A percentile compares a stretch with the other conserved stretches of the same genome.
phyloP scores from a whole-genome alignment of 2,797 vertebrate species.

The Macropodus opercularis region DNA sequence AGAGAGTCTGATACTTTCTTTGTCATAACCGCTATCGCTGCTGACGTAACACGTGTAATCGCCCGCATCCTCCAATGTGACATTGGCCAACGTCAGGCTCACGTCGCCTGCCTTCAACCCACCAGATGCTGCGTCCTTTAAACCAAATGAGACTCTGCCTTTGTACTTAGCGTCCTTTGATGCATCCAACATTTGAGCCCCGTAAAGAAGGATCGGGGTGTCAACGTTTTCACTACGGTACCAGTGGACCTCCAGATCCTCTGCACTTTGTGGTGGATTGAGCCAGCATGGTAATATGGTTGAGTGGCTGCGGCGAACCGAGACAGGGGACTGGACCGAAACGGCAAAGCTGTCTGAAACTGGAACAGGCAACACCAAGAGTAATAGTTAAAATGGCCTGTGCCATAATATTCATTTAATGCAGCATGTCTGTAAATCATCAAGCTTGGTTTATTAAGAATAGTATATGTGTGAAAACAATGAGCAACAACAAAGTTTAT shows the following conservation, averaged over 20 bases:
- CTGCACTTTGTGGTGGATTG: constrained; percentile 44
- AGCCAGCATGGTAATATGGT: constrained; percentile 73
- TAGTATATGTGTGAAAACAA: too few species aligned
- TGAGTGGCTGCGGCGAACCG: not conserved
- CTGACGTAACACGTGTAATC: constrained; percentile 65
- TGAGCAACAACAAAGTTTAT: too few species aligned
- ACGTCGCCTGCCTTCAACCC: constrained; percentile 66
- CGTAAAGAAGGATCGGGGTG: constrained; percentile 34
- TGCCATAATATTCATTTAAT: too few species aligned
- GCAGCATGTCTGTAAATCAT: too few species aligned
- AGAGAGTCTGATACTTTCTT: not conserved
- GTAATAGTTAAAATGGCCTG: accelerated
- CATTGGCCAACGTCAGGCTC: constrained; percentile 60
- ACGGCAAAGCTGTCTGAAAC: constrained; percentile 38
- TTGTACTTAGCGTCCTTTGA: not conserved
- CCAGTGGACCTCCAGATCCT: constrained; percentile 69
- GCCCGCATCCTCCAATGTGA: constrained; percentile 47
- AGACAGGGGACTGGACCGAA: not conserved
- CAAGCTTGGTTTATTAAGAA: too few species aligned
- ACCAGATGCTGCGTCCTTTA: constrained; percentile 23
- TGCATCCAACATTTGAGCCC: not conserved
- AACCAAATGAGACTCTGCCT: constrained; percentile 56
- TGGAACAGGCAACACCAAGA: constrained; percentile 1
- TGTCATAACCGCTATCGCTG: constrained; percentile 44
- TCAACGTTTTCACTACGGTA: constrained; percentile 1